Evolutionary conservation across 2,888 invertebrate genomes (phyloP).

Genomic region (Thereva unica): DNA sequence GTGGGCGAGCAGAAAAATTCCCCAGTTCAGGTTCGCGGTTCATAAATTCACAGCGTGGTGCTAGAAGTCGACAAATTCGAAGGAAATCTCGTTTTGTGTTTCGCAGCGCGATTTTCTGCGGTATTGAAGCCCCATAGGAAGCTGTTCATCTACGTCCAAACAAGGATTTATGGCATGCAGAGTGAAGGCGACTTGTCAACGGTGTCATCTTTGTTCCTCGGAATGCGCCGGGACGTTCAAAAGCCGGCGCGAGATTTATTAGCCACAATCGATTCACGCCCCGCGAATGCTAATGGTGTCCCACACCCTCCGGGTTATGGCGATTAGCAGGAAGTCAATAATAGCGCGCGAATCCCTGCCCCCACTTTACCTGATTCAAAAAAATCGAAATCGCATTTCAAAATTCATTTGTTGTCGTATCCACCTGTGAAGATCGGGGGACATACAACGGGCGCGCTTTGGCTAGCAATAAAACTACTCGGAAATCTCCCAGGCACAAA

Average conservation of each 20-base stretch:
- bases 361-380: too few species aligned
- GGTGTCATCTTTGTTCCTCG: conserved; percentile 1
- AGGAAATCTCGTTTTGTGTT: conserved; percentile 11
- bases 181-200: conserved; percentile 9
- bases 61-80: conserved; percentile 16
- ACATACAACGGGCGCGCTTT: too few species aligned
- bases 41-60: conserved; percentile 37
- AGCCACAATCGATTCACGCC: conserved; percentile 12
- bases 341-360: neutral
- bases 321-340: conserved; percentile 4
- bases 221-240: conserved; percentile 1
- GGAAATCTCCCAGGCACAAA: too few species aligned
- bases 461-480: too few species aligned
- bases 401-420: conserved; percentile 5
- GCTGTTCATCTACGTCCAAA: conserved; percentile 29
- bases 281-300: conserved; percentile 1
- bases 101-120: neutral
- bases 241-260: conserved; percentile 9
- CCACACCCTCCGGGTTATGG: neutral
- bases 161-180: conserved; percentile 7
- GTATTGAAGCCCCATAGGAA: conserved; percentile 16
- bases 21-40: conserved; percentile 26
- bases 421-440: neutral
- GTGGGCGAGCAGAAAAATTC: conserved; percentile 10
- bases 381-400: neutral